A percentile compares a stretch with the other conserved stretches of the same genome.
These are phyloP conservation scores for Diarsia brunnea DNA, from an alignment of 2,888 invertebrate genomes.

Conservation along the genomic window DNA sequence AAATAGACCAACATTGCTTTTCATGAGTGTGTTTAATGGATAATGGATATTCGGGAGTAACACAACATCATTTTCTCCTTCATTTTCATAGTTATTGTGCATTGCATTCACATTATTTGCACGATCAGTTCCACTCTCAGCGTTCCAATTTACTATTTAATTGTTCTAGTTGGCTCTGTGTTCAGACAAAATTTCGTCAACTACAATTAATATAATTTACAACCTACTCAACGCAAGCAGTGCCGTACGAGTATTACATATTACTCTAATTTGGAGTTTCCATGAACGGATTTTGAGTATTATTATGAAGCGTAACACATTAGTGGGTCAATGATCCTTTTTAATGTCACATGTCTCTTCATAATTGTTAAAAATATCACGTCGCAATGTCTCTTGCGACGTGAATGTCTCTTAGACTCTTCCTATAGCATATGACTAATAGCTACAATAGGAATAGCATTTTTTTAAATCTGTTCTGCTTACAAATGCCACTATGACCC, in stretches of 20 bases:
- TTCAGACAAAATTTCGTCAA: conserved; percentile 36
- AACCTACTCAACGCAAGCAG: conserved; percentile 19
- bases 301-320: conserved; percentile 29
- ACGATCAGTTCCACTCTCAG: conserved; percentile 15
- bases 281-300: conserved; percentile 38
- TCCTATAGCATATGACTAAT: not conserved
- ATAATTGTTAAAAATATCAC: not conserved
- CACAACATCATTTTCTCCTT: conserved; percentile 14
- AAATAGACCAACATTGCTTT: conserved; percentile 28
- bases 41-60: conserved; percentile 28
- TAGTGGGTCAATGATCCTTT: conserved; percentile 39
- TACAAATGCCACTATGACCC: not conserved
- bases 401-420: no score
- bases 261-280: conserved; percentile 40
- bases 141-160: conserved; percentile 31
- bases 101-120: not conserved
- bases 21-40: conserved; percentile 31
- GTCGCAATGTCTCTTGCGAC: no score
- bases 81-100: conserved; percentile 7
- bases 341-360: conserved; percentile 18
- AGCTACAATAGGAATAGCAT: not conserved
- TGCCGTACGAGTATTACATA: conserved; percentile 11
- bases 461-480: not conserved
- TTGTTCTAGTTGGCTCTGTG: conserved; percentile 39
- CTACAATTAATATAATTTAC: conserved; percentile 47